Evolutionary conservation across 2,888 invertebrate genomes (phyloP).

Genomic region (Yponomeuta malinellus): DNA sequence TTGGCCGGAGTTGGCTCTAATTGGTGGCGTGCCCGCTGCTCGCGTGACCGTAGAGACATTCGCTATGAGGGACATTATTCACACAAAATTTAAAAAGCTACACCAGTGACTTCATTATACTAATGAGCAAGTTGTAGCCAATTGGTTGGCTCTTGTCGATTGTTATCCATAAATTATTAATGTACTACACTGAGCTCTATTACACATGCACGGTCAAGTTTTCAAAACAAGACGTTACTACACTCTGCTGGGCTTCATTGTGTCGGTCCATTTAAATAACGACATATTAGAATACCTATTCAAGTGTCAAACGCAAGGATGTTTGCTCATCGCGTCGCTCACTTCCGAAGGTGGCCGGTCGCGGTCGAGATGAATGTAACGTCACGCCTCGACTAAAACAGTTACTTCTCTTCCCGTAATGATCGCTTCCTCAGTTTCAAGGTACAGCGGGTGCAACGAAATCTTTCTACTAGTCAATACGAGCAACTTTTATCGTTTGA

Average conservation of each 20-base stretch:
- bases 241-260: neutral
- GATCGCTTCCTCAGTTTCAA: too few relatives aligned
- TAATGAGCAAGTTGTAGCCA: constrained; percentile 31
- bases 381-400: constrained; percentile 23
- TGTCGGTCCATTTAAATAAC: constrained; percentile 14
- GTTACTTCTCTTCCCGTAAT: too few relatives aligned
- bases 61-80: constrained; percentile 49
- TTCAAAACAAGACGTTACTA: neutral
- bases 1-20: constrained; percentile 60
- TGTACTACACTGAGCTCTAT: neutral
- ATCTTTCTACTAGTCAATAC: too few relatives aligned
- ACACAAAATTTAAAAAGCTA: constrained; percentile 33
- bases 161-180: neutral
- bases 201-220: neutral
- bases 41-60: constrained; percentile 59
- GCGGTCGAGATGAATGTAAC: constrained; percentile 24
- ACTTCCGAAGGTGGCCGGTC: constrained; percentile 38
- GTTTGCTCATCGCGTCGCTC: constrained; percentile 38
- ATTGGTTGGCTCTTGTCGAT: neutral
- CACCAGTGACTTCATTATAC: constrained; percentile 48
- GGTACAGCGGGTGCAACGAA: too few relatives aligned
- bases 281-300: constrained; percentile 17
- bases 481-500: too few relatives aligned
- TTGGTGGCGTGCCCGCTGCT: constrained; percentile 53
- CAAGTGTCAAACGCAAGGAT: constrained; percentile 30